Conservation (phyloP, 1,140 invertebrate species). For the Zaprionus tsacasi region DNA sequence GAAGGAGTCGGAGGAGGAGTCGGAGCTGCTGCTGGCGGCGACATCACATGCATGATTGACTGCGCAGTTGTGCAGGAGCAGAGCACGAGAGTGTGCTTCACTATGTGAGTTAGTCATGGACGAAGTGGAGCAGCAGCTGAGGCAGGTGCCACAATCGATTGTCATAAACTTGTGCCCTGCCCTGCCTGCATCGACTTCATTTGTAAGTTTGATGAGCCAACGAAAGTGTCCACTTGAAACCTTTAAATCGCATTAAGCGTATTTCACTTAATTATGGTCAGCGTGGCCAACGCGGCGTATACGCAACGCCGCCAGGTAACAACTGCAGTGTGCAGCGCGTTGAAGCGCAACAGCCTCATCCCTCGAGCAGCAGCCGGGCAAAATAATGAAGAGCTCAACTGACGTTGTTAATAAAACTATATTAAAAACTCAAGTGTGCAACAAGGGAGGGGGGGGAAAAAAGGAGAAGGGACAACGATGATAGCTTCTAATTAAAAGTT, state of each 20-base stretch:
- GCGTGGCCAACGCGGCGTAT: constrained; percentile 44
- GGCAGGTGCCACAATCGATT: constrained; percentile 69
- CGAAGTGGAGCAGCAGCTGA: neutral
- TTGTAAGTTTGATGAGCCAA: constrained; percentile 57
- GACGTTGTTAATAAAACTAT: constrained; percentile 50
- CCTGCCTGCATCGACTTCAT: constrained; percentile 63
- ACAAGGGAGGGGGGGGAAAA: constrained; percentile 10
- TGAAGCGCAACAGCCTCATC: constrained; percentile 12
- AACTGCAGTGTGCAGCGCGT: constrained; percentile 9
- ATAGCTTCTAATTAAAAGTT: constrained; percentile 63
- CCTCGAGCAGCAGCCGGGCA: neutral
- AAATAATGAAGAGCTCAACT: constrained; percentile 29
- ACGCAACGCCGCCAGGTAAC: constrained; percentile 41
- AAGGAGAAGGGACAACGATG: neutral
- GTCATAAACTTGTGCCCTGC: constrained; percentile 65
- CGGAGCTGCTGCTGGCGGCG: constrained; percentile 54
- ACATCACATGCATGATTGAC: constrained; percentile 82
- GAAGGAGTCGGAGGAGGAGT: constrained; percentile 13
- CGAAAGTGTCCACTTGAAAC: constrained; percentile 25
- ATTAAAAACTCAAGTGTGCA: constrained; percentile 56
- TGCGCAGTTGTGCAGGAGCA: constrained; percentile 73
- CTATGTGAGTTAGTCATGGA: neutral
- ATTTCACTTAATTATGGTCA: constrained; percentile 50
- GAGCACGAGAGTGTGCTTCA: constrained; percentile 45
- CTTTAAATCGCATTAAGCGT: constrained; percentile 59